phyloP scores from a whole-genome alignment of 1,140 invertebrate species.

The Dermatophagoides farinae region DNA sequence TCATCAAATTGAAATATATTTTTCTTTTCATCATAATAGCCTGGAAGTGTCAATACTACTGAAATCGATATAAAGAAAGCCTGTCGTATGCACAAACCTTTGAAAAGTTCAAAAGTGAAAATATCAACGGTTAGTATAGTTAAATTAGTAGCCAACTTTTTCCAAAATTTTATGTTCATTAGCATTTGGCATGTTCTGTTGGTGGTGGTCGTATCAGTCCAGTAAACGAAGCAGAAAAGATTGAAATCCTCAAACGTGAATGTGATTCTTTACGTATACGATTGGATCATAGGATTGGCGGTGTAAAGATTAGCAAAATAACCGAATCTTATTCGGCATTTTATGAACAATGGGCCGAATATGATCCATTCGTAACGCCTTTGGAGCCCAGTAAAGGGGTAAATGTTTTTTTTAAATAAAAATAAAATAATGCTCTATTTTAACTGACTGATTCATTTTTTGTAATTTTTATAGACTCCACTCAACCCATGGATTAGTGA shows the following conservation, averaged over 20 bases:
- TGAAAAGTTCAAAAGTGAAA: constrained; percentile 28
- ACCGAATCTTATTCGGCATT: constrained; percentile 35
- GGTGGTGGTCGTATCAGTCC: constrained; percentile 38
- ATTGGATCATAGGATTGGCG: constrained; percentile 36
- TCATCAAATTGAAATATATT: background rate
- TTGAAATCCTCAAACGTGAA: constrained; percentile 37
- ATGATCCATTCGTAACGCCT: constrained; percentile 71
- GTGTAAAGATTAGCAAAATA: constrained; percentile 17
- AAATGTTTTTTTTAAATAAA: background rate
- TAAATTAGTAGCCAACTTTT: background rate
- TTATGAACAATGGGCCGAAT: constrained; percentile 89
- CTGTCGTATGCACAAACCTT: constrained; percentile 41
- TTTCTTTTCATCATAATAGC: constrained; percentile 33
- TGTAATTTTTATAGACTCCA: constrained; percentile 28
- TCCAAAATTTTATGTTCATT: background rate
- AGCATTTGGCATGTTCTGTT: constrained; percentile 31
- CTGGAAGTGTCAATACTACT: constrained; percentile 94
- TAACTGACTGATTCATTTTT: background rate
- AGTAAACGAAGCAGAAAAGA: constrained; percentile 9
- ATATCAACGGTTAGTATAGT: constrained; percentile 1
- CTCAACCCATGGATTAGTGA: constrained; percentile 94
- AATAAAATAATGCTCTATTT: background rate
- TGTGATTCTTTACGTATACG: constrained; percentile 45
- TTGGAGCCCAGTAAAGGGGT: constrained; percentile 35
- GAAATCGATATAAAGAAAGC: constrained; percentile 95